Evolutionary conservation across 2,797 vertebrate species (phyloP).

Genomic region (Alcedo atthis): DNA sequence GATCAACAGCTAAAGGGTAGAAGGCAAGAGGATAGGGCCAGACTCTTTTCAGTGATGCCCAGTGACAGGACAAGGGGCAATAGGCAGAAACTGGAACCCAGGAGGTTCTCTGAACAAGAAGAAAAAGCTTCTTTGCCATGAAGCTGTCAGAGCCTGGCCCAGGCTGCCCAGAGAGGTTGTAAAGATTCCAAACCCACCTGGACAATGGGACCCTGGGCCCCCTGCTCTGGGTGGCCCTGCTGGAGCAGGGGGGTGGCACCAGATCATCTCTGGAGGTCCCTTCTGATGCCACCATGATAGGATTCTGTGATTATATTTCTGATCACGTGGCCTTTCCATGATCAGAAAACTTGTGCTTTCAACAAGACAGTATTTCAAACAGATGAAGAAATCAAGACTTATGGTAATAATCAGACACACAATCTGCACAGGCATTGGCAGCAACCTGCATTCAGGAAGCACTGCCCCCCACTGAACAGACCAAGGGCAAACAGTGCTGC

Average conservation of each 20-base stretch:
- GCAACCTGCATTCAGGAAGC: neutral
- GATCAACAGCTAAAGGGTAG: neutral
- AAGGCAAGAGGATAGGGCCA: neutral
- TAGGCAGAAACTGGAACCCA: neutral
- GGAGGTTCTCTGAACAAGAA: neutral
- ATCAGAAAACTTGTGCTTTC: neutral
- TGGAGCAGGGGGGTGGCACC: neutral
- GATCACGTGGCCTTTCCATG: accelerated
- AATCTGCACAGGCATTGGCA: neutral
- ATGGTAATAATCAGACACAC: neutral
- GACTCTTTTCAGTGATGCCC: neutral
- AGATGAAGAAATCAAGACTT: neutral
- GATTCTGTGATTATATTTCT: neutral
- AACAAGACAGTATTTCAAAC: neutral
- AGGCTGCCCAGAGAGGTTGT: neutral
- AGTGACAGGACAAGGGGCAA: neutral
- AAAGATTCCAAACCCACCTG: neutral
- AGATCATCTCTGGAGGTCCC: neutral
- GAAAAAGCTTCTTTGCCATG: neutral
- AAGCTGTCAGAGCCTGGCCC: neutral
- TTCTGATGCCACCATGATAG: neutral
- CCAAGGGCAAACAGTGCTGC: neutral
- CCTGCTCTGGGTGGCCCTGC: neutral
- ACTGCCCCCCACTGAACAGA: neutral
- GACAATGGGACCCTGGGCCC: neutral